These are phyloP conservation scores for Molorchus minor DNA, from an alignment of 2,888 invertebrate species.

Conservation along the genomic window DNA sequence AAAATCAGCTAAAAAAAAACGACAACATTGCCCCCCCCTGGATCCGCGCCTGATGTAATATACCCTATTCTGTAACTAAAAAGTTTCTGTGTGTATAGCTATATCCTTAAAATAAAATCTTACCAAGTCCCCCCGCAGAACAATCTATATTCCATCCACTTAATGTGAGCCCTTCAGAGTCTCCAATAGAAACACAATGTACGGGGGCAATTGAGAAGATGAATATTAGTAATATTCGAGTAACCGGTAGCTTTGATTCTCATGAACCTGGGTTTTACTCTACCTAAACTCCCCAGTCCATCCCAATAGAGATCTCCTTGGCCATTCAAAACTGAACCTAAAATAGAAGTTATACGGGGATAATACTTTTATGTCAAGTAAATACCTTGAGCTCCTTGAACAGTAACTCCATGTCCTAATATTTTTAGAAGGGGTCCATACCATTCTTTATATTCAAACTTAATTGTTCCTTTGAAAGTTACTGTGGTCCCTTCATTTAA, in stretches of 20 bases:
- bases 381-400: constrained; percentile 16
- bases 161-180: constrained; percentile 35
- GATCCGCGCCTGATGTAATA: too few species aligned
- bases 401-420: constrained; percentile 23
- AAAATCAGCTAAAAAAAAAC: too few species aligned
- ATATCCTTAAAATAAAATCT: too few species aligned
- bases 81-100: too few species aligned
- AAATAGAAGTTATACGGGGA: too few species aligned
- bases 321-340: constrained; percentile 38
- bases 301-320: constrained; percentile 44
- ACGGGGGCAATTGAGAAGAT: constrained; percentile 39
- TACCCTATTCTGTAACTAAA: too few species aligned
- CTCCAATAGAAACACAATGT: constrained; percentile 38
- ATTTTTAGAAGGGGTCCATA: constrained; percentile 26
- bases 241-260: constrained; percentile 33
- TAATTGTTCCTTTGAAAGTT: constrained; percentile 23
- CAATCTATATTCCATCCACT: constrained; percentile 38
- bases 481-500: constrained; percentile 23
- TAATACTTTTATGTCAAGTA: constrained; percentile 17
- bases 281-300: constrained; percentile 39
- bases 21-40: too few species aligned
- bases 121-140: constrained; percentile 36
- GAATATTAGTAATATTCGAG: constrained; percentile 34
- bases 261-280: constrained; percentile 40
- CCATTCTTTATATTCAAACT: constrained; percentile 27